These are phyloP conservation scores for Ditylenchus dipsaci DNA, from an alignment of 1,140 invertebrate genomes.

Conservation along the genomic window DNA sequence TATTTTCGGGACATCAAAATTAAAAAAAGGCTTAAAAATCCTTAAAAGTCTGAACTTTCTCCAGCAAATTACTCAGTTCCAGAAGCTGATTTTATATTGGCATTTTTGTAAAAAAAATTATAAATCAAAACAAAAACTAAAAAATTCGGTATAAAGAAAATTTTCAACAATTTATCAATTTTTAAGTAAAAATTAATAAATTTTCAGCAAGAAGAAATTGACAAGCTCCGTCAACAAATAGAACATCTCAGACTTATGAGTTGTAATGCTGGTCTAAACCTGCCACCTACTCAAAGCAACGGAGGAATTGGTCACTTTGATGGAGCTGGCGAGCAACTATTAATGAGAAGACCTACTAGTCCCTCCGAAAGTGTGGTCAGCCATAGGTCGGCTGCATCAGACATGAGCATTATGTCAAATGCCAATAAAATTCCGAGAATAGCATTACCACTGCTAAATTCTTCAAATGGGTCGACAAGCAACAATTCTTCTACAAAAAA, in stretches of 20 bases:
- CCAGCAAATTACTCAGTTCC: no score
- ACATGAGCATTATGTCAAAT: neutral
- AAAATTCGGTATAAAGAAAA: no score
- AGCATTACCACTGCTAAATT: no score
- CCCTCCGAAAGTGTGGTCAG: constrained; percentile 31
- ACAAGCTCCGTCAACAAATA: constrained; percentile 34
- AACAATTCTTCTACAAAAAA: neutral
- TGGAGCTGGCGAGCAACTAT: constrained; percentile 8
- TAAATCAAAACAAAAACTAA: no score
- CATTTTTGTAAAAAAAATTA: no score
- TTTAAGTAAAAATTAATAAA: neutral
- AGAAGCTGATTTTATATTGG: no score
- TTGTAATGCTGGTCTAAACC: constrained; percentile 17
- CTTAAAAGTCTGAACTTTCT: no score
- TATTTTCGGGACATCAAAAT: no score
- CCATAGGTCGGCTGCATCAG: neutral
- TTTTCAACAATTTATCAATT: no score
- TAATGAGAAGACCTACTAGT: constrained; percentile 25
- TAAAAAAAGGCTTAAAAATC: no score
- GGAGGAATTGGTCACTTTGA: neutral
- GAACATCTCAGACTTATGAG: constrained; percentile 37
- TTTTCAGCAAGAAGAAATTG: constrained; percentile 33
- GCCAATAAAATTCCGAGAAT: neutral
- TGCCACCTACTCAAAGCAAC: neutral
- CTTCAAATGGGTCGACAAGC: no score